Evolutionary conservation across 2,797 vertebrate species (phyloP).

Genomic region (Zenarchopterus dispar): DNA sequence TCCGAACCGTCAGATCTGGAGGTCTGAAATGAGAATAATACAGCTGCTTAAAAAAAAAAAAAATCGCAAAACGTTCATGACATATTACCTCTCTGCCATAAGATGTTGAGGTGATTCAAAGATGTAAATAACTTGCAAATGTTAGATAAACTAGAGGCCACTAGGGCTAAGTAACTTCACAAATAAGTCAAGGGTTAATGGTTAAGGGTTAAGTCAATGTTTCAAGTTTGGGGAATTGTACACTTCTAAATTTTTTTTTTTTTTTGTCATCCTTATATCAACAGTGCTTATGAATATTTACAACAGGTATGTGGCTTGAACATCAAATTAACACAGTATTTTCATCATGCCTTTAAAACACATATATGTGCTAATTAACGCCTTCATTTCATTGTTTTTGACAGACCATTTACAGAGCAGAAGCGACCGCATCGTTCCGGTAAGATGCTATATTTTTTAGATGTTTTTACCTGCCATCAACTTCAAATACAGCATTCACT

Average conservation of each 20-base stretch:
- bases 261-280: slow-evolving; percentile 30
- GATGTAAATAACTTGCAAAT: slow-evolving; percentile 55
- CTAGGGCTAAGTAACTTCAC: slow-evolving; percentile 4
- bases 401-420: slow-evolving; percentile 80
- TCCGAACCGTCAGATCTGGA: slow-evolving; percentile 5
- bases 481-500: neutral
- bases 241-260: slow-evolving; percentile 19
- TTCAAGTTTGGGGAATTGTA: neutral
- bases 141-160: slow-evolving; percentile 28
- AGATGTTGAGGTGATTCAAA: neutral
- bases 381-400: slow-evolving; percentile 23
- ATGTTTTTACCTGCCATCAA: slow-evolving; percentile 7
- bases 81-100: neutral
- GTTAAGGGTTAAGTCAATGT: no score
- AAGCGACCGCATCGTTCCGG: slow-evolving; percentile 82
- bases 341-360: neutral
- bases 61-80: neutral
- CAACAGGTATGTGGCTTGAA: slow-evolving; percentile 72
- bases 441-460: slow-evolving; percentile 39
- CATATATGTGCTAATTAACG: slow-evolving; percentile 11
- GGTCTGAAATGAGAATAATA: neutral
- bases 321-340: neutral
- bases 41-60: no score
- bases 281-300: slow-evolving; percentile 83
- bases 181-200: slow-evolving; percentile 9